Percentiles rank a stretch among this genome's conserved stretches.
Evolutionary conservation across 2,113 vertebrate genomes (phyloP).

Genomic region (Oryzias curvinotus): DNA sequence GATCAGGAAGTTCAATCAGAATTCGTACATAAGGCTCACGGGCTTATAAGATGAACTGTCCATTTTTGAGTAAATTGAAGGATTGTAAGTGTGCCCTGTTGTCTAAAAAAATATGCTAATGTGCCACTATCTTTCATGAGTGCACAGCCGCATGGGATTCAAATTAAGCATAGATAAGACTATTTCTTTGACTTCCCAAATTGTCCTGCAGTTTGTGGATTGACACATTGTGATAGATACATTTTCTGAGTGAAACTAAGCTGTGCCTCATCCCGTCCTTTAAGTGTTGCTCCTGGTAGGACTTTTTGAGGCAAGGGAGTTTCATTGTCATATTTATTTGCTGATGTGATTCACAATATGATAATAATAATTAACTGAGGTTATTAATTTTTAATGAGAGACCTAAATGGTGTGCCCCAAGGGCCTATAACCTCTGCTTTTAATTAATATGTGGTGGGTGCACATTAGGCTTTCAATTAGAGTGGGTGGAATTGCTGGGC

Average conservation of each 20-base stretch:
- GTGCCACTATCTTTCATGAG: not conserved
- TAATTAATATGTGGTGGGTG: slow-evolving; percentile 80
- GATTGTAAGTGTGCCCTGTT: too few relatives aligned
- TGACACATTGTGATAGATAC: slow-evolving; percentile 39
- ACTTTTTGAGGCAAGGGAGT: slow-evolving; percentile 22
- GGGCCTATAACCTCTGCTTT: slow-evolving; percentile 80
- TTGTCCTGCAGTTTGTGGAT: slow-evolving; percentile 36
- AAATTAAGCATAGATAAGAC: not conserved
- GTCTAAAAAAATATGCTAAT: not conserved
- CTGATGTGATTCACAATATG: slow-evolving; percentile 69
- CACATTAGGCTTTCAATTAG: slow-evolving; percentile 81
- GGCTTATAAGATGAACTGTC: too few relatives aligned
- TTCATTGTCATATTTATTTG: slow-evolving; percentile 74
- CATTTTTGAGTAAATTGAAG: too few relatives aligned
- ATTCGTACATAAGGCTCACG: too few relatives aligned
- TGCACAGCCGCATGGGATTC: not conserved
- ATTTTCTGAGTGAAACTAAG: slow-evolving; percentile 44
- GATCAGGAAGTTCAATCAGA: too few relatives aligned
- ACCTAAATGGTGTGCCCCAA: slow-evolving; percentile 75
- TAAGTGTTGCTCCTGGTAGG: slow-evolving; percentile 10
- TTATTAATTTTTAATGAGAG: slow-evolving; percentile 82
- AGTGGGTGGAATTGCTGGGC: slow-evolving; percentile 70
- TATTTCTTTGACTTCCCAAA: slow-evolving; percentile 20
- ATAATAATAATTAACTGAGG: slow-evolving; percentile 80
- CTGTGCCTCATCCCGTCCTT: slow-evolving; percentile 15